Percentiles rank a stretch among this genome's conserved stretches.
Evolutionary conservation across 2,113 vertebrate species (phyloP).

Genomic region (Vidua chalybeata): DNA sequence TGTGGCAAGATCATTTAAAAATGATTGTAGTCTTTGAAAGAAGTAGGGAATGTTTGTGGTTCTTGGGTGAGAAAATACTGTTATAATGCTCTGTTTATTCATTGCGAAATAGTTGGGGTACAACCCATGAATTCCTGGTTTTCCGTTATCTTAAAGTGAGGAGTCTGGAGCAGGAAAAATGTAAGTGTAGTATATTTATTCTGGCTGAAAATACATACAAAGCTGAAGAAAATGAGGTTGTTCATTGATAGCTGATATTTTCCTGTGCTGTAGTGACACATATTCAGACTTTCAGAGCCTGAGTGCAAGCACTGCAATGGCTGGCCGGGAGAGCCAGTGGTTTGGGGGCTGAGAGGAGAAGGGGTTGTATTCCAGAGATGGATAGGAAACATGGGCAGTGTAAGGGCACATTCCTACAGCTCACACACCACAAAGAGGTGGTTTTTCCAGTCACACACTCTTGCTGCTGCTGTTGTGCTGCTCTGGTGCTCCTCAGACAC

Average conservation of each 20-base stretch:
- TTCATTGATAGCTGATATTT: background rate
- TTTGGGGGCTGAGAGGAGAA: background rate
- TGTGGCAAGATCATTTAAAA: background rate
- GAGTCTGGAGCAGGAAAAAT: constrained; percentile 47
- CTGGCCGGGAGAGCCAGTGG: background rate
- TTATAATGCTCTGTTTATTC: constrained; percentile 50
- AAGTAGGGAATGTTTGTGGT: constrained; percentile 22
- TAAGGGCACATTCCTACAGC: background rate
- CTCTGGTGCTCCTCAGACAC: background rate
- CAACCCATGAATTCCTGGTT: constrained; percentile 40
- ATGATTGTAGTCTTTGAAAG: background rate
- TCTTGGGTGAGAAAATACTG: constrained; percentile 36
- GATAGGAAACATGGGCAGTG: background rate
- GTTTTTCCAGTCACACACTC: background rate
- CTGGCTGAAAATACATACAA: constrained; percentile 11
- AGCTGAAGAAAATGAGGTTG: constrained; percentile 15
- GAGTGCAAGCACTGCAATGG: background rate
- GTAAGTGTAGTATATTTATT: constrained; percentile 42
- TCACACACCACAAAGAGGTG: background rate
- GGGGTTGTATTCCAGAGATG: background rate
- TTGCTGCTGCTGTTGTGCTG: background rate
- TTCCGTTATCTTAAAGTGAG: constrained; percentile 52
- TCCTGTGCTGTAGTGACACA: background rate
- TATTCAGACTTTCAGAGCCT: background rate
- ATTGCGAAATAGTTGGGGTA: constrained; percentile 54